phyloP scores from a whole-genome alignment of 1,140 invertebrate species.

The roundworm (Caenorhabditis elegans) region WBcel235 BX284604.4:17346001-17346500 shows the following conservation, averaged over 20 bases:
- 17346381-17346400: not conserved
- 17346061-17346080: not conserved
- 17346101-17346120: too few species aligned
- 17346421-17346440: conserved; percentile 24
- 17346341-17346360: not conserved
- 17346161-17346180: too few species aligned
- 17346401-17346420: conserved; percentile 7
- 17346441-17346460: not conserved
- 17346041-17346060: not conserved
- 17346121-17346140: too few species aligned
- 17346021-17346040: not conserved
- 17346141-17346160: too few species aligned
- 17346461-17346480: not conserved
- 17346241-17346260: too few species aligned
- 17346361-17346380: not conserved
- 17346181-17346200: too few species aligned
- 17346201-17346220: too few species aligned
- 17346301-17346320: too few species aligned
- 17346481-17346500: not conserved
- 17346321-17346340: not conserved
- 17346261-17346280: too few species aligned
- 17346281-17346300: too few species aligned
- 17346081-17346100: not conserved
- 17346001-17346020: not conserved
- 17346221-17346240: too few species aligned